Evolutionary conservation across 1,140 invertebrate species (phyloP), one percentile per base, ranked within the genome.

Genomic region (Melanaphis sacchari): DNA sequence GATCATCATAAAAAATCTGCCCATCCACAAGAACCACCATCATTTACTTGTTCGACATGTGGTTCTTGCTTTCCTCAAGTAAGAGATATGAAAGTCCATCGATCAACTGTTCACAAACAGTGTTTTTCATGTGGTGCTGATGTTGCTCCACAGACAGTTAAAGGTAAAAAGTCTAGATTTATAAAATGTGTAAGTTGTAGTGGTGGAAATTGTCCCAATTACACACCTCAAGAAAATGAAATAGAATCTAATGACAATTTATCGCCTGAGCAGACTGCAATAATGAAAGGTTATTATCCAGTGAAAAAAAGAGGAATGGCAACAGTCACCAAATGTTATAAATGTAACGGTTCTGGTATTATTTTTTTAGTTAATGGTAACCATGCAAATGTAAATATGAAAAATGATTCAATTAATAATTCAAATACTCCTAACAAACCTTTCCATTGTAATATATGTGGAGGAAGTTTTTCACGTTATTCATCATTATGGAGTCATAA

Each of bases 401-500:
- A 92, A 84, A 92, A 92, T 52, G 91, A 92, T 84, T 82, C 91
- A 31, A 52, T 84, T 92, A 82, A 36, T 15, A 94, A 94, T 76
- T 91, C 94, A 81, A 90, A 93, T 91, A 90, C 92, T 41, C 95
- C 96, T 59, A 97, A 97, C 94, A 98, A 98, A 95, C 97, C 97
- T 36, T 98, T 97, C 95, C 97, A 97, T 95, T 98, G 97, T 95
- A 98, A 98, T 94, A 97, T 98, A 94, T 98, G 98, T 94, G 97
- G 98, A 91, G 97, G 95, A 94, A 94, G 95, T 88, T 95, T 95
- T 93, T 95, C 95, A 24, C 93, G 95, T 54, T 98, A 98, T 95
- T 98, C 97, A 88, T 98, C 97, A 84, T 95, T 98, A 91, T 98
- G 97, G 97, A 98, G 97, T 40, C 97, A 98, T 95, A 98, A 98